Evolutionary conservation across 2,113 vertebrate genomes (phyloP).

Genomic region (Siniperca knerii): DNA sequence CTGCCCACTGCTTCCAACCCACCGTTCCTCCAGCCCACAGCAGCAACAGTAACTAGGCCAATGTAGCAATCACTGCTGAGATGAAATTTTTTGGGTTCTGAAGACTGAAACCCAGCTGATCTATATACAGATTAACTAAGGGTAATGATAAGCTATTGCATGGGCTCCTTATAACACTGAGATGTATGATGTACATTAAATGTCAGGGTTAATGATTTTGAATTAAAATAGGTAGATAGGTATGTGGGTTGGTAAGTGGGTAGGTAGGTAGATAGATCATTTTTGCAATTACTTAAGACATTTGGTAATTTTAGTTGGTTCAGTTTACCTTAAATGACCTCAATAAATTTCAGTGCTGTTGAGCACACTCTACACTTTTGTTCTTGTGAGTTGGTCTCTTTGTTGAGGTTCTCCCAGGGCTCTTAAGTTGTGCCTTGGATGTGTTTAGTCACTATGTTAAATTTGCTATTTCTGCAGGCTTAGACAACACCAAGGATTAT

Average conservation of each 20-base stretch:
- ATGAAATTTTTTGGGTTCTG: neutral
- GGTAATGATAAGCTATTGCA: neutral
- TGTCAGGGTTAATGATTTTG: neutral
- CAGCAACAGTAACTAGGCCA: conserved; percentile 61
- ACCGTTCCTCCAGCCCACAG: conserved; percentile 69
- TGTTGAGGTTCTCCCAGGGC: conserved; percentile 47
- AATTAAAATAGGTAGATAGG: neutral
- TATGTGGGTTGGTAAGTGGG: neutral
- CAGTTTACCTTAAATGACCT: conserved; percentile 5
- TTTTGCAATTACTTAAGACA: neutral
- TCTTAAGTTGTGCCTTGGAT: conserved; percentile 47
- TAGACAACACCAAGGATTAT: conserved; percentile 71
- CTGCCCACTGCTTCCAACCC: conserved; percentile 78
- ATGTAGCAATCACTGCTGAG: conserved; percentile 40
- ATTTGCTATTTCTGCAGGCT: conserved; percentile 50
- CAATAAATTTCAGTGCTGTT: conserved; percentile 11
- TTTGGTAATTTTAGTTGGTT: neutral
- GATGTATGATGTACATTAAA: neutral
- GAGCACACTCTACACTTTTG: neutral
- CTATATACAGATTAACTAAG: neutral
- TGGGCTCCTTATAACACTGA: neutral
- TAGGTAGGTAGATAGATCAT: neutral
- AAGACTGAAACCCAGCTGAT: conserved; percentile 22
- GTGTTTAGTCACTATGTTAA: conserved; percentile 69
- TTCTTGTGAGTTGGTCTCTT: conserved; percentile 35